Conservation (phyloP, 1,140 invertebrate species). For the Aphelenchoides fujianensis region DNA sequence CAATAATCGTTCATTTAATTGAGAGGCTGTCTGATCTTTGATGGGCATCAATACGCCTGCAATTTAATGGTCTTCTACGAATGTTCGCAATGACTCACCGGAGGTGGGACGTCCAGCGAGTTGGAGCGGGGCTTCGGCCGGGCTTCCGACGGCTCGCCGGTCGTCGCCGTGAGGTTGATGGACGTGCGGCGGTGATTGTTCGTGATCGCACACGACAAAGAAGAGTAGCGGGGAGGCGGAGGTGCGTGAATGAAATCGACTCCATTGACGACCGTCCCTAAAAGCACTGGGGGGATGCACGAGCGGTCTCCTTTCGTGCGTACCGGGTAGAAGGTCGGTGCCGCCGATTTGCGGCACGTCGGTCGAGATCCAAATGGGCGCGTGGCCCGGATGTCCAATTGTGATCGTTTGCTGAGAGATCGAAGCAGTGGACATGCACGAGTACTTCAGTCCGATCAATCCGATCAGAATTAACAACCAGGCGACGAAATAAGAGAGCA, state of each 20-base stretch:
- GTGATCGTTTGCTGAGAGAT: slow-evolving; percentile 10
- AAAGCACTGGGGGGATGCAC: background rate
- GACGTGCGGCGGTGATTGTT: background rate
- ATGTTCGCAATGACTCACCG: no score
- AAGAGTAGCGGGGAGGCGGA: slow-evolving; percentile 17
- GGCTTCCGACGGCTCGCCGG: background rate
- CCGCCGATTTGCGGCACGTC: slow-evolving; percentile 6
- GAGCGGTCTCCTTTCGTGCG: no score
- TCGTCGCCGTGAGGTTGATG: background rate
- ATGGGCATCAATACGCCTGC: no score
- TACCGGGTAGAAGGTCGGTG: slow-evolving; percentile 6
- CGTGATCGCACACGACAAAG: background rate
- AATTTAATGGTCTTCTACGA: no score
- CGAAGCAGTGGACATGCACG: background rate
- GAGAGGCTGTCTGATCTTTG: no score
- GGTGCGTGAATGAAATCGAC: slow-evolving; percentile 1
- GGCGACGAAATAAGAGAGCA: slow-evolving; percentile 12
- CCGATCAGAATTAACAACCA: slow-evolving; percentile 14
- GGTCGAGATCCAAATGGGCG: slow-evolving; percentile 19
- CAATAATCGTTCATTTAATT: no score
- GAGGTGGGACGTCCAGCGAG: background rate
- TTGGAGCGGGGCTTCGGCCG: background rate
- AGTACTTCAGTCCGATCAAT: slow-evolving; percentile 7
- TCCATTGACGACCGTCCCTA: background rate
- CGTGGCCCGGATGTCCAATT: background rate